Conservation (phyloP, 2,888 invertebrate genomes). For the Helleia helle region DNA sequence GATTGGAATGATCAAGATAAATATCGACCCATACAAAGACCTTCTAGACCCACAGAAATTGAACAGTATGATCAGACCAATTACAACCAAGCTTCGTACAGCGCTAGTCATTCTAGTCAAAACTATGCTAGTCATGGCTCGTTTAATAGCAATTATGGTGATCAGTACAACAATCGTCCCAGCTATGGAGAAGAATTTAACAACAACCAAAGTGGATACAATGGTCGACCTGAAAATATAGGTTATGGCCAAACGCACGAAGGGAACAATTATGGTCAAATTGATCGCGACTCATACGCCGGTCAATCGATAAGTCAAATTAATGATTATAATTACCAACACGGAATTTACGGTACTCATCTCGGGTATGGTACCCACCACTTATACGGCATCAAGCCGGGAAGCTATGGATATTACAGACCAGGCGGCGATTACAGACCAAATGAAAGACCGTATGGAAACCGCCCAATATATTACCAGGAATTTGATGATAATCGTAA, state of each 20-base stretch:
- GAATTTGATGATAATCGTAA: background rate
- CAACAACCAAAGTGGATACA: conserved; percentile 6
- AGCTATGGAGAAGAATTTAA: background rate
- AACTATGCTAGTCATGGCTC: conserved; percentile 17
- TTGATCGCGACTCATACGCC: background rate
- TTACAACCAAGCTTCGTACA: conserved; percentile 23
- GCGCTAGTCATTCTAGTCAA: conserved; percentile 18
- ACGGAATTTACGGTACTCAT: conserved; percentile 20
- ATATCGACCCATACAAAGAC: background rate
- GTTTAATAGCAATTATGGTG: conserved; percentile 9
- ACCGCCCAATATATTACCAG: background rate
- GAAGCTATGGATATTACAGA: conserved; percentile 17
- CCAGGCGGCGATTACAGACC: conserved; percentile 15
- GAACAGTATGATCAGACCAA: conserved; percentile 15
- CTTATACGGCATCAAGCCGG: conserved; percentile 24
- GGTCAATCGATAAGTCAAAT: background rate
- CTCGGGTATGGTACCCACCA: conserved; percentile 25
- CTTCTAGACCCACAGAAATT: background rate
- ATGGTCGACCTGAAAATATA: background rate
- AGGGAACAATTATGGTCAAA: background rate
- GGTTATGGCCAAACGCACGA: background rate
- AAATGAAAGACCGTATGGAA: conserved; percentile 13
- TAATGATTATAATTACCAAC: conserved; percentile 10
- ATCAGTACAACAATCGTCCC: conserved; percentile 7
- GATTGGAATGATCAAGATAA: conserved; percentile 4